phyloP scores from a whole-genome alignment of 2,888 invertebrate genomes.

The Idaea aversata region DNA sequence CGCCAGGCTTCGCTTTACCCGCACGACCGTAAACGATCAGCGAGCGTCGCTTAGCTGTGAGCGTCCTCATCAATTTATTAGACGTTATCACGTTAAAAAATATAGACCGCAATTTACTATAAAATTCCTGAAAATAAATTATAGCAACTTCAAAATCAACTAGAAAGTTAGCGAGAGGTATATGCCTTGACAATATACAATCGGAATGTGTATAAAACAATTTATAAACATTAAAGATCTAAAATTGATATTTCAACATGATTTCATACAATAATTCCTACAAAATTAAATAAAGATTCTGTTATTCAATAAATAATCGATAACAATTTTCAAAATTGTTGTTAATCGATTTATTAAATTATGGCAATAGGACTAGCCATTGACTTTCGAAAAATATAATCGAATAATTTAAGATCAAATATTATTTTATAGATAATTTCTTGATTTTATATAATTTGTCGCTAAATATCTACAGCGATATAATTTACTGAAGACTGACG shows the following conservation, averaged over 20 bases:
- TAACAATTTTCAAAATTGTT: conserved; percentile 4
- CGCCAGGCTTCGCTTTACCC: too few species aligned
- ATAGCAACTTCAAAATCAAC: background rate
- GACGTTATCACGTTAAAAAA: too few species aligned
- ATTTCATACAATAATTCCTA: conserved; percentile 8
- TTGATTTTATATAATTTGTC: background rate
- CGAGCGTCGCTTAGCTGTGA: too few species aligned
- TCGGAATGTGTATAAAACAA: background rate
- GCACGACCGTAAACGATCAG: too few species aligned
- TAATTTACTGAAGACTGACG: background rate
- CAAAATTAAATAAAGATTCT: conserved; percentile 7
- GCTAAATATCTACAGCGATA: background rate
- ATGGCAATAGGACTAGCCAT: conserved; percentile 18
- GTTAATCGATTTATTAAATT: conserved; percentile 3
- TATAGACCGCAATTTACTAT: too few species aligned
- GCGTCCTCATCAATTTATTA: too few species aligned
- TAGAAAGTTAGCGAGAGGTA: background rate
- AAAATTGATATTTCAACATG: conserved; percentile 4
- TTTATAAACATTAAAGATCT: background rate
- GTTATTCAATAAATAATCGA: conserved; percentile 1
- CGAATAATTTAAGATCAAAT: conserved; percentile 12
- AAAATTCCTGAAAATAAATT: too few species aligned
- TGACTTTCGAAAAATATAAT: conserved; percentile 15
- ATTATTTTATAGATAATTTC: background rate
- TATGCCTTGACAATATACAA: background rate